phyloP scores from a whole-genome alignment of 2,113 vertebrate species.

The Cottus gobio region DNA sequence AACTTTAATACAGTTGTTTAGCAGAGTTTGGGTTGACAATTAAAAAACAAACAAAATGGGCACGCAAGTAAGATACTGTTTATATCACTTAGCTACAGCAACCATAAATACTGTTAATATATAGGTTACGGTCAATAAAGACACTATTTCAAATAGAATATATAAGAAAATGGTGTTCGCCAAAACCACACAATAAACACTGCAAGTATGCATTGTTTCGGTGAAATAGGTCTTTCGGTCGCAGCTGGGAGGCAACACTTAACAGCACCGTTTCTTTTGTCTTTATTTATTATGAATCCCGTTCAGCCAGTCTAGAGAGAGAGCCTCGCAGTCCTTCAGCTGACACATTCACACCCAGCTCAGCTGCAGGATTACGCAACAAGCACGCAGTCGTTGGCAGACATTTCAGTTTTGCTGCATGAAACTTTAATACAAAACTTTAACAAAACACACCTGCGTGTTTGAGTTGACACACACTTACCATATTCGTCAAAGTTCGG shows the following conservation, averaged over 20 bases:
- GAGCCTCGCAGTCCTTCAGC: background rate
- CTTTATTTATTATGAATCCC: too few species aligned
- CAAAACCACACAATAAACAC: background rate
- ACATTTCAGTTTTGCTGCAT: background rate
- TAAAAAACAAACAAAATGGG: background rate
- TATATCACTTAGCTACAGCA: background rate
- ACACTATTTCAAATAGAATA: background rate
- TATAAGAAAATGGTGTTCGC: background rate
- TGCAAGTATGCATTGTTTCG: background rate
- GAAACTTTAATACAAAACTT: background rate
- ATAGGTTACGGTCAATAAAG: background rate
- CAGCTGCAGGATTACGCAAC: slow-evolving; percentile 54
- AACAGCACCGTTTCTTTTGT: background rate
- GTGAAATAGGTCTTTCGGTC: background rate
- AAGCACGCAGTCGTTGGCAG: slow-evolving; percentile 2
- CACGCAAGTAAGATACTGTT: background rate
- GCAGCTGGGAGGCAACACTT: too few species aligned
- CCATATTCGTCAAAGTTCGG: slow-evolving; percentile 81
- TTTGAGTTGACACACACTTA: slow-evolving; percentile 55
- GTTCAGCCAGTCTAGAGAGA: background rate
- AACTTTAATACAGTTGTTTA: background rate
- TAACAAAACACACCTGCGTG: background rate
- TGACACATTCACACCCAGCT: background rate
- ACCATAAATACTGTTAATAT: background rate
- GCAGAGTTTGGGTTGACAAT: background rate